Evolutionary conservation across 2,888 invertebrate genomes (phyloP).

Genomic region (Mesorhabditis spiculigera): DNA sequence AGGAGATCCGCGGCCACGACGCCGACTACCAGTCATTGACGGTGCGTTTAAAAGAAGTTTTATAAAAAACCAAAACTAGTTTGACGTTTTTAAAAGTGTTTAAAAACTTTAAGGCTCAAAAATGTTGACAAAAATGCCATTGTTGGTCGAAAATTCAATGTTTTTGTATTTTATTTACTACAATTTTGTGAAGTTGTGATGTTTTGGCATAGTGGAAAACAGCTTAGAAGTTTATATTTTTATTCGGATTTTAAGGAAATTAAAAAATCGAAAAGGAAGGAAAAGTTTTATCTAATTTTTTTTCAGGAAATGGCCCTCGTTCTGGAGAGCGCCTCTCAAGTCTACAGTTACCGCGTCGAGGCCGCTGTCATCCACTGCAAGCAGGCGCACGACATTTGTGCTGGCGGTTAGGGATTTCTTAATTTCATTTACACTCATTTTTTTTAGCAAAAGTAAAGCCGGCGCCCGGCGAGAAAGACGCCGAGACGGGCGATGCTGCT

Average conservation of each 20-base stretch:
- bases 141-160: too few relatives aligned
- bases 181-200: too few relatives aligned
- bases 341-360: not conserved
- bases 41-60: too few relatives aligned
- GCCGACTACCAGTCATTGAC: not conserved
- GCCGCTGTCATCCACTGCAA: not conserved
- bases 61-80: too few relatives aligned
- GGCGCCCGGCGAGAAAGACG: not conserved
- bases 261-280: too few relatives aligned
- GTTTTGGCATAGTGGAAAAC: too few relatives aligned
- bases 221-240: too few relatives aligned
- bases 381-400: constrained; percentile 4
- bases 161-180: too few relatives aligned
- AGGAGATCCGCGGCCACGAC: not conserved
- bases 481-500: not conserved
- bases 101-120: too few relatives aligned
- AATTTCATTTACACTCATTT: not conserved
- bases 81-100: too few relatives aligned
- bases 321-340: not conserved
- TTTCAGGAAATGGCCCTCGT: constrained; percentile 2
- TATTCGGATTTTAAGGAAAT: too few relatives aligned
- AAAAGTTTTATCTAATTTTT: not conserved
- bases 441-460: not conserved
- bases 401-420: not conserved
- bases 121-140: too few relatives aligned